Conservation (phyloP, 2,888 invertebrate genomes). For the Bibio marci region DNA sequence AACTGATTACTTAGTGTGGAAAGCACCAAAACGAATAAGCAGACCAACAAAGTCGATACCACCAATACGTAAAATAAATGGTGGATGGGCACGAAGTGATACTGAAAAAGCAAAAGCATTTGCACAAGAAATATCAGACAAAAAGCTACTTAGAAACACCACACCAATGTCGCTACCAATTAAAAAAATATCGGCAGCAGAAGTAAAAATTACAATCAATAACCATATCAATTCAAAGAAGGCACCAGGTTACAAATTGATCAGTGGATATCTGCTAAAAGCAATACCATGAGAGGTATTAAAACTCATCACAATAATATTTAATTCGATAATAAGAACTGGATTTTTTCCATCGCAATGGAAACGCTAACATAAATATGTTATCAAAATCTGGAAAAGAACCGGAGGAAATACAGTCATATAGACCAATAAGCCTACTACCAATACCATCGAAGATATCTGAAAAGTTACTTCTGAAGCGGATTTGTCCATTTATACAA, state of each 20-base stretch:
- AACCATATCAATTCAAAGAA: not conserved
- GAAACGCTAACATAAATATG: slow-evolving; percentile 3
- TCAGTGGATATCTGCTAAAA: not conserved
- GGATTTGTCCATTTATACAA: not conserved
- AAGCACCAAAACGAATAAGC: no score
- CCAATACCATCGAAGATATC: slow-evolving; percentile 3
- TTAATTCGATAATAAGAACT: not conserved
- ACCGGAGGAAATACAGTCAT: no score
- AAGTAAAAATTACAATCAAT: not conserved
- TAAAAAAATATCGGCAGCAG: no score
- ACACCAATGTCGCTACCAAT: no score
- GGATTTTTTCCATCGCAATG: not conserved
- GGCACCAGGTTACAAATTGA: not conserved
- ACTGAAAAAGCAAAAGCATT: no score
- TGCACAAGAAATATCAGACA: no score
- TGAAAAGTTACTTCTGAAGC: slow-evolving; percentile 2
- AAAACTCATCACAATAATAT: not conserved
- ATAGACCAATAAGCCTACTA: not conserved
- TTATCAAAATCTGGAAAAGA: not conserved
- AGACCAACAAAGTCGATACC: no score
- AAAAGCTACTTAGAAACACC: no score
- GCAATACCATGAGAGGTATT: not conserved
- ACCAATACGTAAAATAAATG: no score
- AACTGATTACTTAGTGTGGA: no score
- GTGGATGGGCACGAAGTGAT: no score